Evolutionary conservation across 2,888 invertebrate species (phyloP).

Genomic region (Cephonodes hylas): DNA sequence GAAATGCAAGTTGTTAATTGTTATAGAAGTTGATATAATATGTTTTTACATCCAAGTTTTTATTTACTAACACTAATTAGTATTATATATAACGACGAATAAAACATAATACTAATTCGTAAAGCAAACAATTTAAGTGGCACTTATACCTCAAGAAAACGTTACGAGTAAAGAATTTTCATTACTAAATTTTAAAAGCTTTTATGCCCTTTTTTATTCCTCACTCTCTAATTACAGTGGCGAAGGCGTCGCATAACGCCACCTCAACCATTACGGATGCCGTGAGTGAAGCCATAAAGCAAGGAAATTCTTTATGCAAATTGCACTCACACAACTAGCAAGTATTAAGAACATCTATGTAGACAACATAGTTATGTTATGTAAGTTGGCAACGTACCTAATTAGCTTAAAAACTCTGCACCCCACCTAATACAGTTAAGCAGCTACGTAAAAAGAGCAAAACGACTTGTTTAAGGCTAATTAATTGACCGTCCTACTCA

Average conservation of each 20-base stretch:
- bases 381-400: slow-evolving; percentile 11
- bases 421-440: slow-evolving; percentile 18
- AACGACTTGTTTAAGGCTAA: slow-evolving; percentile 24
- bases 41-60: not conserved
- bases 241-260: slow-evolving; percentile 68
- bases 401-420: slow-evolving; percentile 22
- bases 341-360: slow-evolving; percentile 19
- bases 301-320: slow-evolving; percentile 70
- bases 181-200: slow-evolving; percentile 55
- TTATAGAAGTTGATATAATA: too few relatives aligned
- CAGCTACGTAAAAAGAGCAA: slow-evolving; percentile 10
- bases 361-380: slow-evolving; percentile 13
- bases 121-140: not conserved
- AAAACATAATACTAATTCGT: not conserved
- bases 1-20: too few relatives aligned
- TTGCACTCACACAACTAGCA: slow-evolving; percentile 43
- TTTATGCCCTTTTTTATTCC: slow-evolving; percentile 57
- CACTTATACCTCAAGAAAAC: not conserved
- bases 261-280: slow-evolving; percentile 71
- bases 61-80: not conserved
- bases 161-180: slow-evolving; percentile 6
- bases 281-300: slow-evolving; percentile 70
- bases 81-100: not conserved
- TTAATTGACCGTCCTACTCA: slow-evolving; percentile 36
- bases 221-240: slow-evolving; percentile 64